Evolutionary conservation across 2,888 invertebrate genomes (phyloP).

Genomic region (Archaeoteleia sp.): DNA sequence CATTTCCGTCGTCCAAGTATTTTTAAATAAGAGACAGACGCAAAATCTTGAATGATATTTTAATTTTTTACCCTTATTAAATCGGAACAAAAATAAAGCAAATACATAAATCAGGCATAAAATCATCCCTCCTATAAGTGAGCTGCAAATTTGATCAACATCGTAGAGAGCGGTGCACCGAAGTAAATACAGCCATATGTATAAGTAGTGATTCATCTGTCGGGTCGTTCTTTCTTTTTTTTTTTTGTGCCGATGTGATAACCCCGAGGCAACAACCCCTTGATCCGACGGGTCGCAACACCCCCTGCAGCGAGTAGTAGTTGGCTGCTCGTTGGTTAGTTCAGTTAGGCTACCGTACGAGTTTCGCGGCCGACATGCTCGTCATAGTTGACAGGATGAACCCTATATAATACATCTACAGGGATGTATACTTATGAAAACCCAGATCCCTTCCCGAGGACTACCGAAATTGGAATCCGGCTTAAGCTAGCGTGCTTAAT

Average conservation of each 20-base stretch:
- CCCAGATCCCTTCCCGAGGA: conserved; percentile 15
- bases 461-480: conserved; percentile 55
- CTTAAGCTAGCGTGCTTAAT: conserved; percentile 57
- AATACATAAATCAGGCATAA: no score
- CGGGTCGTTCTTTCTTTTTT: conserved; percentile 22
- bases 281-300: conserved; percentile 21
- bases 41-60: no score
- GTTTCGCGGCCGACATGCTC: conserved; percentile 17
- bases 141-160: conserved; percentile 6
- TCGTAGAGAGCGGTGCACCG: background rate
- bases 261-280: conserved; percentile 29
- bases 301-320: conserved; percentile 29
- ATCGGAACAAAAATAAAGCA: no score
- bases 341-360: conserved; percentile 27
- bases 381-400: conserved; percentile 8
- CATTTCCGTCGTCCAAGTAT: no score
- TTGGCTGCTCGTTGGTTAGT: conserved; percentile 29
- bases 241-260: conserved; percentile 26
- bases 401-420: background rate
- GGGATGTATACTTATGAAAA: conserved; percentile 3
- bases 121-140: background rate
- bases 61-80: no score
- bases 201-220: conserved; percentile 13
- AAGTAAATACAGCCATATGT: background rate
- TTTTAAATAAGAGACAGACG: no score